Evolutionary conservation across 2,113 vertebrate genomes (phyloP), one percentile per base, ranked within the genome.

Genomic region (Phrynosoma platyrhinos): DNA sequence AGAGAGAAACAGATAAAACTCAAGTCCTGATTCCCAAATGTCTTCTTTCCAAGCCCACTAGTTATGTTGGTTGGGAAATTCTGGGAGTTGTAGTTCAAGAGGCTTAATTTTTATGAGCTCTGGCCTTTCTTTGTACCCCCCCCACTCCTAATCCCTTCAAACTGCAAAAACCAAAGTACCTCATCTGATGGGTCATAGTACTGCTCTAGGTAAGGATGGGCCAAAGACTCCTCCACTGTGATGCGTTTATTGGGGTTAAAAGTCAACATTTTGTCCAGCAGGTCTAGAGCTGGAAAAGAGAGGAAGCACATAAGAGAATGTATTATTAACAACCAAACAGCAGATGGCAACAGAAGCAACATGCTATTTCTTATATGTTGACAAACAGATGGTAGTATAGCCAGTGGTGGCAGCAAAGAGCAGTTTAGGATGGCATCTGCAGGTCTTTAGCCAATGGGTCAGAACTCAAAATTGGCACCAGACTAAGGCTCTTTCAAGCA

Each of bases 111-210:
- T 62, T 62, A 18, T 62, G 13, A 62, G 13, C 13, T 62, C 96
- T 69, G 94, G 94, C 79, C 96, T 96, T 88, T 97, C 96, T 77
- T 97, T 97, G 95, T 97, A 95, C 32, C 27, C 94, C 12, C 9
- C 47, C 7, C 5, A 47, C 47, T 47, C 47, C 47, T 40, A 36
- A 93, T 30, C 69, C 52, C 1, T 18, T 58, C 32, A 42, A 9
- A 32, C 25, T 25, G 47, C 10, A 36, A n/a, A 66, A 32, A 69
- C 27, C 66, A 18, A 53, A 52, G 52, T 91, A 98, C 98, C 98
- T 98, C 98, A 91, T 98, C 98, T 21, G 97, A 96, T 23, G 98
- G 98, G 81, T 98, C 98, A 2, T 98, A 98, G 97, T 98, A 98
- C 97, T 98, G 98, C 91, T 98, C 98, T 96, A 98, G 95, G 94